phyloP scores from a whole-genome alignment of 2,797 vertebrate genomes.

The Martes flavigula region DNA sequence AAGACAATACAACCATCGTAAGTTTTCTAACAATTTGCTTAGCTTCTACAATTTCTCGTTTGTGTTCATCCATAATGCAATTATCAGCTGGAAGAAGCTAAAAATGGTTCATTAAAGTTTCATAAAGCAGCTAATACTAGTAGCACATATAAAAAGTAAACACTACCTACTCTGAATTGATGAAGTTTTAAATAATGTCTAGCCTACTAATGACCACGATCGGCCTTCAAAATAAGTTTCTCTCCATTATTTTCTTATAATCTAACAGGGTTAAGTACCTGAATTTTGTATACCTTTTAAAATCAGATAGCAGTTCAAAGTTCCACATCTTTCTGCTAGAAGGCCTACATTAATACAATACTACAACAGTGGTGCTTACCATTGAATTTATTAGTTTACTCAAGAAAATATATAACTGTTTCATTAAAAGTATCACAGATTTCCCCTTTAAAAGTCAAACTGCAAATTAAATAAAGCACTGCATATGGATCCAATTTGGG shows the following conservation, averaged over 20 bases:
- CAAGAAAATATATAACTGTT: not conserved
- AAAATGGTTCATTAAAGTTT: constrained; percentile 60
- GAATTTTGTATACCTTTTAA: constrained; percentile 40
- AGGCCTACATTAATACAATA: not conserved
- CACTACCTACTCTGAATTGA: not conserved
- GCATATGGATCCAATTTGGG: not conserved
- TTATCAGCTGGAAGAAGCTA: constrained; percentile 95
- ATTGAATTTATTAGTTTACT: constrained; percentile 25
- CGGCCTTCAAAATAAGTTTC: not conserved
- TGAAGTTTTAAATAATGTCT: constrained; percentile 40
- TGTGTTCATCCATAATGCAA: constrained; percentile 95
- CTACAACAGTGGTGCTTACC: not conserved
- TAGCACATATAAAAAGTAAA: constrained; percentile 56
- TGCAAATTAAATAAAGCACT: constrained; percentile 20
- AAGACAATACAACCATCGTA: constrained; percentile 96
- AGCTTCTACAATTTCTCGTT: constrained; percentile 94
- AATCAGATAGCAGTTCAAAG: constrained; percentile 32
- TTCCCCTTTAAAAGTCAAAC: constrained; percentile 32
- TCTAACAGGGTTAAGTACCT: constrained; percentile 41
- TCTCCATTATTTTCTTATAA: not conserved
- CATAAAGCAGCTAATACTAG: constrained; percentile 43
- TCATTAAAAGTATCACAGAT: constrained; percentile 25
- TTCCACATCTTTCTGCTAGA: not conserved
- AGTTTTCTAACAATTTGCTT: constrained; percentile 97
- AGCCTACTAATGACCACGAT: not conserved